Conservation (phyloP, 2,113 vertebrate species). For the Cochlearius cochlearius region DNA sequence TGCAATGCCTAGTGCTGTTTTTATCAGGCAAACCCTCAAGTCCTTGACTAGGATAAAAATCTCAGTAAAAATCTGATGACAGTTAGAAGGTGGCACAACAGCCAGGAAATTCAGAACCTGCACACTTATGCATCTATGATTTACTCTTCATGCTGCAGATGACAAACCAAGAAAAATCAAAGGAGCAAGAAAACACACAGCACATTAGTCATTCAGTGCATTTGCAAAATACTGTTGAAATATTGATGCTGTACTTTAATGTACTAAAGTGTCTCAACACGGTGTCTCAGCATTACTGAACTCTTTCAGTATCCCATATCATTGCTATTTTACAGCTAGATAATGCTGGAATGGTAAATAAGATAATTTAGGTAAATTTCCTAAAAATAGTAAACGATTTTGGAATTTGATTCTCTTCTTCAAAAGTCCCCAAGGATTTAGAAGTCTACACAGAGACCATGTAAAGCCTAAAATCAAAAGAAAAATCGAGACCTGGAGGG, state of each 20-base stretch:
- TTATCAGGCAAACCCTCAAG: neutral
- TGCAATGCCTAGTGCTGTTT: neutral
- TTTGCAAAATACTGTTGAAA: constrained; percentile 21
- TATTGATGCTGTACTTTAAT: neutral
- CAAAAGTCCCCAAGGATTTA: neutral
- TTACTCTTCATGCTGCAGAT: neutral
- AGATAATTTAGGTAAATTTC: neutral
- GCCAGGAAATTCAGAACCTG: neutral
- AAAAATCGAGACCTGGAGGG: neutral
- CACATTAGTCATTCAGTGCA: neutral
- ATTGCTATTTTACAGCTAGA: neutral
- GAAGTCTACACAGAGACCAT: neutral
- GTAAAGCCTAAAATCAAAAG: neutral
- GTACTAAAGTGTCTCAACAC: neutral
- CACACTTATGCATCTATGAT: neutral
- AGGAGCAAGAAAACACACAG: neutral
- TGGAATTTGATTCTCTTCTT: neutral
- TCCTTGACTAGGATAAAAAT: neutral
- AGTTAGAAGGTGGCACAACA: neutral
- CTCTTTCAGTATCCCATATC: neutral
- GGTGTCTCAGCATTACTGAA: neutral
- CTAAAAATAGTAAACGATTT: neutral
- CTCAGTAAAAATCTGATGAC: neutral
- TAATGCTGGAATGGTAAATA: neutral
- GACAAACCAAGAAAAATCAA: constrained; percentile 24